Evolutionary conservation across 2,797 vertebrate genomes (phyloP), one percentile per base, ranked within the genome.

Genomic region (Channallabes apus): DNA sequence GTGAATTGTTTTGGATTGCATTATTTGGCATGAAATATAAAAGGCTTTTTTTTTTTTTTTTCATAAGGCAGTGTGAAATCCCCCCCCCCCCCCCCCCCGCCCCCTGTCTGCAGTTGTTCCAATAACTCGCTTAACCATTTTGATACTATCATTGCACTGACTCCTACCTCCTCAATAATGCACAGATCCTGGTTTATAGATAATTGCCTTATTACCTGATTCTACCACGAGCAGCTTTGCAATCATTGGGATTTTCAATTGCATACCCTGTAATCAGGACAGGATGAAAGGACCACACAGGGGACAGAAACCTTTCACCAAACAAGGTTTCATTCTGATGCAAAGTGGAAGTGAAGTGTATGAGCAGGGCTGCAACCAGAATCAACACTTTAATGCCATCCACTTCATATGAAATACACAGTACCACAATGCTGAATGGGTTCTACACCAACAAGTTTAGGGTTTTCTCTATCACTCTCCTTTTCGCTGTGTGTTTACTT

Each of bases 171-270:
- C 85, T 87, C 89, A 88, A 85, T 91, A 89, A 92, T 90, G 89
- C 83, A 24, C 86, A 89, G 89, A 89, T 90, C 86, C 87, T 91
- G 90, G 89, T 92, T 90, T 93, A 90, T 91, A 92, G 90, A 93
- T 94, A 94, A 95, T 94, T 94, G 92, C 93, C 91, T 96, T 93
- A 95, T 95, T 95, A 94, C 91, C 91, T 29, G 61, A 86, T 86
- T 87, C 71, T 77, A 86, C 82, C 76, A 67, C 75, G 79, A 84
- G 86, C 35, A 69, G 67, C 76, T 85, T 83, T 82, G 80, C 83
- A 32, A 82, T 86, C 38, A 41, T 62, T 62, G 65, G 15, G 62
- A 82, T 86, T 86, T 86, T 82, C 27, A 62, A 18, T 78, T 58
- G 38, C 56, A 78, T 32, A 76, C 32, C 27, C 80, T 69, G 73